phyloP scores from a whole-genome alignment of 2,888 invertebrate species.

The Drosophila peninsularis region DNA sequence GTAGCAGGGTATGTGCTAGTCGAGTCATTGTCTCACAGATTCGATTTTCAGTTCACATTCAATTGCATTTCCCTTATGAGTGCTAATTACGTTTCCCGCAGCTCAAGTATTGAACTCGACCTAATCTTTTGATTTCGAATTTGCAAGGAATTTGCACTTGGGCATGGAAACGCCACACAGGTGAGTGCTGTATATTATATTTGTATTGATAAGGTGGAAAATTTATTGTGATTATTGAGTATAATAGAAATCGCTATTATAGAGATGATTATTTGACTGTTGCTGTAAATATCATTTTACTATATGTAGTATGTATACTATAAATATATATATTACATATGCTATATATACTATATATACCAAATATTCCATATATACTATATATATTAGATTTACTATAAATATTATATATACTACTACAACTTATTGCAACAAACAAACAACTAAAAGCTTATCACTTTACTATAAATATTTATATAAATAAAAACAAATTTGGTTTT shows the following conservation, averaged over 20 bases:
- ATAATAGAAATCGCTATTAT: not conserved
- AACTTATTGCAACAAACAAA: not conserved
- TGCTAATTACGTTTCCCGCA: not conserved
- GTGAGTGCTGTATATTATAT: constrained; percentile 1
- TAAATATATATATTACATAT: not conserved
- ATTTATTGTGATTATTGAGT: not conserved
- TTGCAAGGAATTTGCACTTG: not conserved
- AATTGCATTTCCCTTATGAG: not conserved
- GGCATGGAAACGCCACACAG: not conserved
- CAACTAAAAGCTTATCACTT: not conserved
- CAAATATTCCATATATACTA: too few relatives aligned
- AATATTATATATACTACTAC: not conserved
- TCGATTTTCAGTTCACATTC: not conserved
- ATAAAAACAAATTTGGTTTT: too few relatives aligned
- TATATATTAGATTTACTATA: not conserved
- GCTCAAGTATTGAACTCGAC: not conserved
- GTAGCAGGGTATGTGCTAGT: not conserved
- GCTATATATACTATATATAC: not conserved
- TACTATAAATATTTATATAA: too few relatives aligned
- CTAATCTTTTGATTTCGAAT: not conserved
- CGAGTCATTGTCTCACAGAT: not conserved
- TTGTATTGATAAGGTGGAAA: not conserved
- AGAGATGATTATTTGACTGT: not conserved
- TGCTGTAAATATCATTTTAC: not conserved
- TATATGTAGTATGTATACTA: not conserved